Base-by-base conservation (phyloP, 2,888 invertebrate species). In the Coenonympha arcania region DNA sequence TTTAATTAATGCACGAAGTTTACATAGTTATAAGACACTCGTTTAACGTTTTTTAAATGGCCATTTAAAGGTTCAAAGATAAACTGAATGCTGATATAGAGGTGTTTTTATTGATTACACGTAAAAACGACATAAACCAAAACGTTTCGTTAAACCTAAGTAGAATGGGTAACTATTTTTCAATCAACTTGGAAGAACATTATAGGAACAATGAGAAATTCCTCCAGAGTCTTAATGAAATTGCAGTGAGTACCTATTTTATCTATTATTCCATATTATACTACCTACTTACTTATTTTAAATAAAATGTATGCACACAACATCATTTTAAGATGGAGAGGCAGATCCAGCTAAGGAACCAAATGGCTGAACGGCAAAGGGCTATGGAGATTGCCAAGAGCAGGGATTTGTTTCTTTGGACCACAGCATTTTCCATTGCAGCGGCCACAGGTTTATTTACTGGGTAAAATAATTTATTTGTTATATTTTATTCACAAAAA, bases 321-420 rank as follows among this genome's bases (percentile, higher is more conserved):
- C 19, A 15, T 34, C 6, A 15, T 60, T 74, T 13, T 52, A 57
- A 91, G 93, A 88, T 93, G 87, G 93, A 93, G 68, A 86, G 93
- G 52, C 93, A 94, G 81, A 90, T 94, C 58, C 93, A 93, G 68
- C 88, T 94, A 87, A 92, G 91, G 72, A 91, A 92, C 74, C 92
- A 93, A 76, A 90, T 94, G 83, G 88, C 93, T 66, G 92, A 93
- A 70, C 83, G 93, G 53, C 88, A 90, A 77, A 86, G 90, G 75
- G 93, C 94, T 0, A 78, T 91, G 77, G 88, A 91, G 71, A 88
- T 93, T 51, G 92, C 94, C 0, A 87, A 89, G 64, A 87, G 89
- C 57, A 84, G 94, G 58, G 94, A 94, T 67, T 77, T 92, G 15
- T 91, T 93, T 65, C 88, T 90, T 61, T 94, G 93, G 92, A 77